Base-by-base conservation (phyloP, 2,888 invertebrate genomes). In the Euzetes globulus region DNA sequence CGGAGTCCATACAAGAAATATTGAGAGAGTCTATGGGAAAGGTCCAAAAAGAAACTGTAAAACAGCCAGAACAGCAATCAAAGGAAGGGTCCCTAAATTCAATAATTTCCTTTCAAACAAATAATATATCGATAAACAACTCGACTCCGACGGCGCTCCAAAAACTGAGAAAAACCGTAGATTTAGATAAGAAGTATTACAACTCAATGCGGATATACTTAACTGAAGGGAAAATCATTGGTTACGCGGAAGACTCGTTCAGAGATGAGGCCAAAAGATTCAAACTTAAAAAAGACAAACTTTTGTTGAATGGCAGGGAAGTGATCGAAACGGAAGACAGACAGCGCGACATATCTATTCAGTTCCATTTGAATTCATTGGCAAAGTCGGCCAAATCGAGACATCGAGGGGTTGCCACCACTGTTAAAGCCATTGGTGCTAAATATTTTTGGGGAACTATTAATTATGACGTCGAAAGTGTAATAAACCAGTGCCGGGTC, bases 171-270 rank as follows among this genome's bases (percentile, higher is more conserved):
- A 41, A 41, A 11, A 41, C 41, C 7, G 7, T 41, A 11, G 70
- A 70, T 37, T 47, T 70, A 17, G 70, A 70, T 19, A 45, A 22
- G 7, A 45, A 27, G 17, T 70, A 70, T 70, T 70, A 70, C 47
- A 25, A 45, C 5, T 41, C 70, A 27, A 70, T 70, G 45, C 1
- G 47, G 15, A 22, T 25, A 19, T 70, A 47, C 17, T 25, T 47
- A 6, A 70, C 19, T 3, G 1, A 45, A 3, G 25, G 25, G 5
- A 70, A 7, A 27, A 70, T 70, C 13, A 25, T 25, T 25, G 70
- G 70, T 7, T 70, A 47, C 13, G 1, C 7, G 1, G 70, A 41
- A n/a, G 15, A 22, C 1, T 1, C 19, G 7, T 70, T 70, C 22
- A 45, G 2, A 41, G 11, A 47, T 2, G 70, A 70, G 27, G 41